These are phyloP conservation scores for Erpornis zantholeuca DNA, from an alignment of 2,113 vertebrate species.

Conservation along the genomic window DNA sequence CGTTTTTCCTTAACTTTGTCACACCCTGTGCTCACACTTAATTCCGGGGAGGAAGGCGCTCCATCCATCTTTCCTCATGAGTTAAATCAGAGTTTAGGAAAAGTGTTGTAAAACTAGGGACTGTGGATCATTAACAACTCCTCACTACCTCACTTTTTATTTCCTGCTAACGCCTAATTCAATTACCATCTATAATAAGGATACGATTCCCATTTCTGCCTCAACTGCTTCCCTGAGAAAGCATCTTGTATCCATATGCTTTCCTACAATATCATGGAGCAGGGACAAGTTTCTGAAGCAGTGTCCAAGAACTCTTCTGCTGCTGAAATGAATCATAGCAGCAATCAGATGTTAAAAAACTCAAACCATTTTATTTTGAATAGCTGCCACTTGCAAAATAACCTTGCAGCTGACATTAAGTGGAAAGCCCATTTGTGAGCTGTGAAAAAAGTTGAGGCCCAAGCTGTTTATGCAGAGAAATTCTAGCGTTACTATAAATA, in stretches of 20 bases:
- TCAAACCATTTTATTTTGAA: background rate
- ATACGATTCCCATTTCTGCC: background rate
- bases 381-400: background rate
- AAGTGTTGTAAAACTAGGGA: background rate
- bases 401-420: background rate
- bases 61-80: fast-evolving
- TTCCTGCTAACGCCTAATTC: no score
- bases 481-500: background rate
- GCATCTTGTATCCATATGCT: background rate
- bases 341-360: background rate
- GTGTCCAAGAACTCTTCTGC: background rate
- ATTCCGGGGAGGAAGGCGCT: background rate
- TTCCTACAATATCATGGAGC: background rate
- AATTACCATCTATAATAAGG: background rate
- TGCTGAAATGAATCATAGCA: background rate
- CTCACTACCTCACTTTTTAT: fast-evolving
- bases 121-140: no score
- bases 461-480: background rate
- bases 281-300: background rate
- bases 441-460: background rate
- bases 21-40: no score
- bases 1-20: background rate
- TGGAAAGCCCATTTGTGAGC: background rate
- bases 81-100: background rate
- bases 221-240: background rate